phyloP scores from a whole-genome alignment of 2,888 invertebrate genomes.

The Polymixis lichenea region DNA sequence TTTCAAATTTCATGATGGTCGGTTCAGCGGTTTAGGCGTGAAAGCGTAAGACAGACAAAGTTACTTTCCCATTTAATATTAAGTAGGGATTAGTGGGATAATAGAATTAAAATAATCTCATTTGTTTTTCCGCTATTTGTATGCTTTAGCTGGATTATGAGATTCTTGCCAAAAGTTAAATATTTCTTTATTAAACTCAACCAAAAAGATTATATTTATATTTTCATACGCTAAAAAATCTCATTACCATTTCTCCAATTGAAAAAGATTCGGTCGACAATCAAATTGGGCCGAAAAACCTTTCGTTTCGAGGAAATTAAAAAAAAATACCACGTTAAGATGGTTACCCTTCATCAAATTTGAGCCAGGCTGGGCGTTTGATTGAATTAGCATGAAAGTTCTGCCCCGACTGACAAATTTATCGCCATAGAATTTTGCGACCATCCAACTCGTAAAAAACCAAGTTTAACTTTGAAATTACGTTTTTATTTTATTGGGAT shows the following conservation, averaged over 20 bases:
- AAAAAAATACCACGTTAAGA: slow-evolving; percentile 74
- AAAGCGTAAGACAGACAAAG: too few relatives aligned
- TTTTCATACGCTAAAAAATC: neutral
- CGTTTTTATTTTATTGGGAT: slow-evolving; percentile 81
- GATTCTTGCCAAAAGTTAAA: neutral
- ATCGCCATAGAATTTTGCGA: slow-evolving; percentile 80
- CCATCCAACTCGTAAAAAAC: slow-evolving; percentile 78
- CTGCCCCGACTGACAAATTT: slow-evolving; percentile 83
- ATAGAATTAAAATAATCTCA: neutral
- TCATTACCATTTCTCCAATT: slow-evolving; percentile 18
- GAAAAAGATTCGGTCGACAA: slow-evolving; percentile 44
- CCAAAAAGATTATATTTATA: neutral
- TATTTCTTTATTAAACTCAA: neutral
- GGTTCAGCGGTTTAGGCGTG: too few relatives aligned
- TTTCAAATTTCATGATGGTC: too few relatives aligned
- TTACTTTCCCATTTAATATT: too few relatives aligned
- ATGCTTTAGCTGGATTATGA: neutral
- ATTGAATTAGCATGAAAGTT: slow-evolving; percentile 89
- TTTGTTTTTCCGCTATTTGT: neutral
- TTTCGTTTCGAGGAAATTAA: slow-evolving; percentile 67
- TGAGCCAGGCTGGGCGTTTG: slow-evolving; percentile 83
- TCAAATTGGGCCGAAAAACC: slow-evolving; percentile 61
- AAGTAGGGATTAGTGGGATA: too few relatives aligned
- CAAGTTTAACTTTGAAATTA: slow-evolving; percentile 81
- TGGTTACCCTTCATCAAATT: slow-evolving; percentile 84